Evolutionary conservation across 2,113 vertebrate genomes (phyloP), one percentile per base, ranked within the genome.

Genomic region (Cepphus grylle): DNA sequence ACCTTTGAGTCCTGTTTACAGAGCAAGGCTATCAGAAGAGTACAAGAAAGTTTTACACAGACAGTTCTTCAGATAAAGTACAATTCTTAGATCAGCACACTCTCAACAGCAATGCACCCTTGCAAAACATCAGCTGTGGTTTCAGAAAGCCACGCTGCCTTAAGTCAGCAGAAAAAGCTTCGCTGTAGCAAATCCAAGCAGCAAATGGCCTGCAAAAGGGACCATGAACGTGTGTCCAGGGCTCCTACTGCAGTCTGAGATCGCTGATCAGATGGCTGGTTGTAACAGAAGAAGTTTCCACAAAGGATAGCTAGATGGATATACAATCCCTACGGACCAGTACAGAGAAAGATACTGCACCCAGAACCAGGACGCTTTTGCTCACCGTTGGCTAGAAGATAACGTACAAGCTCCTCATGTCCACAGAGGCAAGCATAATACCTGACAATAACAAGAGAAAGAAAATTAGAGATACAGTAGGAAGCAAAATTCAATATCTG

Each of bases 381-480:
- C 98, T 99, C 98, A 99, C 99, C 99, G 59, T 97, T 99, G 93
- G 99, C 98, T 97, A 99, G 98, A 94, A 99, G 98, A 95, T 99
- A 99, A 96, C 98, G 98, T 81, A 99, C 99, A 96, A 99, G 98
- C 81, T 99, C 99, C 90, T 99, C 99, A 2, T 99, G 99, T 74
- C 99, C 99, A 95, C 99, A 99, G 42, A 99, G 98, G 94, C 99
- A 99, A 30, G 99, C 99, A 1, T 99, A 99, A 97, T 99, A 99
- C 94, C 99, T 99, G 90, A 43, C 27, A 94, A 69, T 8, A 86
- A 88, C 0, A 6, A 83, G 27, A 95, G 9, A 81, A 91, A 69
- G 45, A 65, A 66, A 91, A 52, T 76, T 16, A 96, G 27, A 73
- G 77, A 73, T 16, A 47, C 9, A 74, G 10, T 2, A 79, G 36